A percentile compares a stretch with the other conserved stretches of the same genome.
These are phyloP conservation scores for Zaprionus nigranus DNA, from an alignment of 1,140 invertebrate genomes.

Conservation along the genomic window DNA sequence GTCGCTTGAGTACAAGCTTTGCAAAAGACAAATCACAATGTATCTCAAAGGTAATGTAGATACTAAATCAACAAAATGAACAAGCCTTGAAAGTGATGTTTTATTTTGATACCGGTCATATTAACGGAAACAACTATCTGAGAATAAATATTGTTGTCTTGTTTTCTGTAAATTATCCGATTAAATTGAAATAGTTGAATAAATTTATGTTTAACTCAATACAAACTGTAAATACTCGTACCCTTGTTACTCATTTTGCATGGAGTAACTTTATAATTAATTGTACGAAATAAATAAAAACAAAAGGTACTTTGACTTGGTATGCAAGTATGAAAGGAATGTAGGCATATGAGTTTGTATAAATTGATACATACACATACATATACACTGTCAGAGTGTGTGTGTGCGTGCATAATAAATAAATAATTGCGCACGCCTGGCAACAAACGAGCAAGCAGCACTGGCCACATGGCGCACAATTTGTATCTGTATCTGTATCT, in stretches of 20 bases:
- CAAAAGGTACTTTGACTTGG: constrained; percentile 28
- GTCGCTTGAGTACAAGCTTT: too few species aligned
- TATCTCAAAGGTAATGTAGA: too few species aligned
- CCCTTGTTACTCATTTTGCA: background rate
- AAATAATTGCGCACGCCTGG: constrained; percentile 35
- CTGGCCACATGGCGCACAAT: constrained; percentile 48
- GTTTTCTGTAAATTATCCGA: too few species aligned
- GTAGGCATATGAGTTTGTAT: constrained; percentile 28
- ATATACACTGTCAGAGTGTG: background rate
- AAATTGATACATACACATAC: constrained; percentile 14
- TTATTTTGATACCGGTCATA: too few species aligned
- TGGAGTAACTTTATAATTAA: constrained; percentile 58
- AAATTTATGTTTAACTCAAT: background rate
- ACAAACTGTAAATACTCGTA: background rate
- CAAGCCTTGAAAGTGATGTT: too few species aligned
- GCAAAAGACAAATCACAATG: too few species aligned
- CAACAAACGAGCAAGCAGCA: constrained; percentile 24
- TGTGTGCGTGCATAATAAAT: constrained; percentile 34
- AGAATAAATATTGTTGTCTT: too few species aligned
- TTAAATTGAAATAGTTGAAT: too few species aligned
- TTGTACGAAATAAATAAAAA: constrained; percentile 48
- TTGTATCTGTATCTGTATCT: constrained; percentile 41
- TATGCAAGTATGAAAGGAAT: constrained; percentile 16
- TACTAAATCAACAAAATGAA: too few species aligned
- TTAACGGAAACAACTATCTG: too few species aligned